Evolutionary conservation across 1,140 invertebrate genomes (phyloP).

Genomic region (Bombus confusus): DNA sequence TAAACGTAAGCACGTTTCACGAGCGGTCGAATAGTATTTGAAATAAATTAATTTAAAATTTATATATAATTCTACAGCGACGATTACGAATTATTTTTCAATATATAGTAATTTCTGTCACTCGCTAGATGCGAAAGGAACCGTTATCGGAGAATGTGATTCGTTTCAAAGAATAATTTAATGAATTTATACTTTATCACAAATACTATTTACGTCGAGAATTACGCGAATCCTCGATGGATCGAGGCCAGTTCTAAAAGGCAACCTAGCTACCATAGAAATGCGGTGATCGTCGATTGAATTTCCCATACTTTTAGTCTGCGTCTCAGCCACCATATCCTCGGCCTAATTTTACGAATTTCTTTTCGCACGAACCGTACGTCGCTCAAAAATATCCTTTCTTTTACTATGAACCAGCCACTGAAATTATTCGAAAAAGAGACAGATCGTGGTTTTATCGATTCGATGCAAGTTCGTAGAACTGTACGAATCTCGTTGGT

Average conservation of each 20-base stretch:
- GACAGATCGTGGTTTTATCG: not conserved
- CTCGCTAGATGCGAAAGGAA: too few species aligned
- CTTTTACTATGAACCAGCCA: not conserved
- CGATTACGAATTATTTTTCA: not conserved
- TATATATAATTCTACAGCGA: too few species aligned
- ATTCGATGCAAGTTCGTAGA: not conserved
- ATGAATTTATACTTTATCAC: not conserved
- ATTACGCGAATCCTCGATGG: not conserved
- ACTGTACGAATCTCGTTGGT: not conserved
- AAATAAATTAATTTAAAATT: not conserved
- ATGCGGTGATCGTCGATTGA: not conserved
- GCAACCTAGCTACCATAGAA: not conserved
- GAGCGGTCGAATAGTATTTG: conserved; percentile 18
- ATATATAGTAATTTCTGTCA: not conserved
- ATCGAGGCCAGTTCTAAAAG: conserved; percentile 30
- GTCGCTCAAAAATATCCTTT: not conserved
- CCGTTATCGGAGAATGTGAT: too few species aligned
- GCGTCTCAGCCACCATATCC: not conserved
- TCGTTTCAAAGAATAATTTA: not conserved
- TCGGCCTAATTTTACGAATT: not conserved
- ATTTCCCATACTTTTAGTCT: not conserved
- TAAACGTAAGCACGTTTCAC: not conserved
- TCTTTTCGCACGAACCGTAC: not conserved
- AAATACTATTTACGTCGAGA: conserved; percentile 27
- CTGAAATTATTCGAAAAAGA: not conserved